A percentile compares a stretch with the other conserved stretches of the same genome.
phyloP scores from a whole-genome alignment of 30 jellyfish, hydroid and myxozoan genomes.

The Haliclystus octoradiatus region DNA sequence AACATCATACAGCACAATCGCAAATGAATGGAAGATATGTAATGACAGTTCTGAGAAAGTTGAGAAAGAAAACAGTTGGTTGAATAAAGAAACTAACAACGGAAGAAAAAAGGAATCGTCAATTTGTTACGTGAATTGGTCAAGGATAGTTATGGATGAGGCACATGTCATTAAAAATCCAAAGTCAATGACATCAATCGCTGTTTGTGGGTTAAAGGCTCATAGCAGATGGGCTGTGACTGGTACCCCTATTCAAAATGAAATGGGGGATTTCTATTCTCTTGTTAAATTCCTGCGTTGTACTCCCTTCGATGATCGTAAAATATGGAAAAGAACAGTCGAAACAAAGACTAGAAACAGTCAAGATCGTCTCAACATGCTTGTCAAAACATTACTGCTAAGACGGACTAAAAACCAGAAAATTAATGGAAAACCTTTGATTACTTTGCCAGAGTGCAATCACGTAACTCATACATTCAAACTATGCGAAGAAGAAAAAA shows the following conservation, averaged over 20 bases:
- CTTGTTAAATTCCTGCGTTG: slow-evolving; percentile 71
- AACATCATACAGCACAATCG: slow-evolving; percentile 74
- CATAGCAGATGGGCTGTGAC: slow-evolving; percentile 95
- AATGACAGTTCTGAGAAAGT: too few relatives aligned
- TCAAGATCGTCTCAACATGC: slow-evolving; percentile 51
- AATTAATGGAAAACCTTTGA: slow-evolving; percentile 56
- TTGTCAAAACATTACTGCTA: slow-evolving; percentile 55
- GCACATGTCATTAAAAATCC: slow-evolving; percentile 85
- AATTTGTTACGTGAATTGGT: slow-evolving; percentile 57
- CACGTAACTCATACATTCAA: slow-evolving; percentile 31
- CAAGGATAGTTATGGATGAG: slow-evolving; percentile 78
- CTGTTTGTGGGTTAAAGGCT: slow-evolving; percentile 58
- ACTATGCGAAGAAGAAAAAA: slow-evolving; percentile 44
- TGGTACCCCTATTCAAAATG: slow-evolving; percentile 90
- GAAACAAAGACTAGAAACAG: slow-evolving; percentile 58
- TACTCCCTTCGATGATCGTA: slow-evolving; percentile 74
- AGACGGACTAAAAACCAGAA: slow-evolving; percentile 91
- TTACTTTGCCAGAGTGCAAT: slow-evolving; percentile 57
- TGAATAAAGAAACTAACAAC: too few relatives aligned
- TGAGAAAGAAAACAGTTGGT: too few relatives aligned
- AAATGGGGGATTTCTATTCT: slow-evolving; percentile 66
- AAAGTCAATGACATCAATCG: slow-evolving; percentile 49
- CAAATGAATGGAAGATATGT: slow-evolving; percentile 51
- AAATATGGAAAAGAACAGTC: slow-evolving; percentile 73
- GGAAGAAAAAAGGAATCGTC: slow-evolving; percentile 22